These are phyloP conservation scores for Dicerorhinus sumatrensis DNA, from an alignment of 2,113 vertebrate species.

Conservation along the genomic window DNA sequence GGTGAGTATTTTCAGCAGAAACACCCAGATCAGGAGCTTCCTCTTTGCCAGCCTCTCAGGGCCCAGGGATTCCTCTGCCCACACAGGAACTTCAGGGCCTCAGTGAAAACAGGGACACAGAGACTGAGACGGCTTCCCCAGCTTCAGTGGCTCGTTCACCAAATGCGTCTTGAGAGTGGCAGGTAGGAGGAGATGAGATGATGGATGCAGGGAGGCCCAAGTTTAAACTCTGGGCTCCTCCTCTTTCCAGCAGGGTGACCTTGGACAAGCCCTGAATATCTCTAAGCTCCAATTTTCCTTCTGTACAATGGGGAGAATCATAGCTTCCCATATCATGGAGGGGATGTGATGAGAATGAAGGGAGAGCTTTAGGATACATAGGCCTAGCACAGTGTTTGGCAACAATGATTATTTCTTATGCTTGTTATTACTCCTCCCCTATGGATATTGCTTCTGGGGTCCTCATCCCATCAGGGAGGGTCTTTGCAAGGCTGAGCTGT, in stretches of 20 bases:
- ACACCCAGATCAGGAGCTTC: neutral
- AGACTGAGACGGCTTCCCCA: neutral
- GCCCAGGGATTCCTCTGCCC: neutral
- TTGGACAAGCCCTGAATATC: too few relatives aligned
- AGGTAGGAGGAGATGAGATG: neutral
- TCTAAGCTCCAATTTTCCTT: neutral
- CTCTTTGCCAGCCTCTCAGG: neutral
- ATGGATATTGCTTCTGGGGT: neutral
- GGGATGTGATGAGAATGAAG: neutral
- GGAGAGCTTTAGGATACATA: neutral
- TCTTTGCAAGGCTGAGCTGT: neutral
- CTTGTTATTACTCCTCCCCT: neutral
- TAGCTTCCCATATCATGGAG: neutral
- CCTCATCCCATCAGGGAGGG: neutral
- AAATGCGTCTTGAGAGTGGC: neutral
- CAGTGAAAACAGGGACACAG: neutral
- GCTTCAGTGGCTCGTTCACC: neutral
- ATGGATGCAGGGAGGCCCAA: accelerated
- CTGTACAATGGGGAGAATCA: neutral
- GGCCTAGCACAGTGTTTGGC: neutral
- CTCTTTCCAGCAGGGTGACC: neutral
- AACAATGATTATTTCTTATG: neutral
- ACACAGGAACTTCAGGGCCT: neutral
- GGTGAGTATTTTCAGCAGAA: neutral
- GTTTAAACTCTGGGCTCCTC: neutral